Conservation (phyloP, 2,888 invertebrate species). For the Drosophila algonquin region DNA sequence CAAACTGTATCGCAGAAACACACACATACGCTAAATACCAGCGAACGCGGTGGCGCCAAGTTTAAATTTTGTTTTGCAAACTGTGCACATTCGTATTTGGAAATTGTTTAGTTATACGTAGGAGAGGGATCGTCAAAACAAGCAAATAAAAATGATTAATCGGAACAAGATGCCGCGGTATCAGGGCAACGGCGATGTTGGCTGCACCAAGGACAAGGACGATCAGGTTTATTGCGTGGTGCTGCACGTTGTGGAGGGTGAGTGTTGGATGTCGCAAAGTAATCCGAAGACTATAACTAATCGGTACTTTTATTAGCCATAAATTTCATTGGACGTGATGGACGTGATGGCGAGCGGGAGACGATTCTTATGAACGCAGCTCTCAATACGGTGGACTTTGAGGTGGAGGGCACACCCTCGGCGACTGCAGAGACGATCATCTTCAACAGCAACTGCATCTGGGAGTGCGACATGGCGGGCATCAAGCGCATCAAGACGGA, state of each 20-base stretch:
- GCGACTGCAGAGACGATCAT: conserved; percentile 85
- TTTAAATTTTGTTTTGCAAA: conserved; percentile 30
- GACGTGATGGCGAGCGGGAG: conserved; percentile 66
- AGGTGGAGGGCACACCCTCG: conserved; percentile 88
- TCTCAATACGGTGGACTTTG: conserved; percentile 87
- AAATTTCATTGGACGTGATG: conserved; percentile 55
- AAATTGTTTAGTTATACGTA: conserved; percentile 27
- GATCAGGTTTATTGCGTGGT: conserved; percentile 78
- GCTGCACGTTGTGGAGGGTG: conserved; percentile 82
- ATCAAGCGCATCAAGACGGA: conserved; percentile 89
- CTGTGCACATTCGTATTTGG: conserved; percentile 10
- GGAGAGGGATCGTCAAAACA: not conserved
- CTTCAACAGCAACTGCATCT: conserved; percentile 90
- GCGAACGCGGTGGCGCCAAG: not conserved
- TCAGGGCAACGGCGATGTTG: conserved; percentile 22
- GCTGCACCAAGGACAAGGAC: conserved; percentile 42
- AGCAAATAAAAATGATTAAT: conserved; percentile 48
- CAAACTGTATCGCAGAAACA: conserved; percentile 11
- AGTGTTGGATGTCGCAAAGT: not conserved
- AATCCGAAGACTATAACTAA: not conserved
- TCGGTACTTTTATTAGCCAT: conserved; percentile 46
- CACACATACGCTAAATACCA: conserved; percentile 3
- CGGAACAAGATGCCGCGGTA: conserved; percentile 30
- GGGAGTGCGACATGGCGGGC: conserved; percentile 90
- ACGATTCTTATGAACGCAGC: conserved; percentile 87